phyloP scores from a whole-genome alignment of 2,113 vertebrate species.

The Microtus montanus region DNA sequence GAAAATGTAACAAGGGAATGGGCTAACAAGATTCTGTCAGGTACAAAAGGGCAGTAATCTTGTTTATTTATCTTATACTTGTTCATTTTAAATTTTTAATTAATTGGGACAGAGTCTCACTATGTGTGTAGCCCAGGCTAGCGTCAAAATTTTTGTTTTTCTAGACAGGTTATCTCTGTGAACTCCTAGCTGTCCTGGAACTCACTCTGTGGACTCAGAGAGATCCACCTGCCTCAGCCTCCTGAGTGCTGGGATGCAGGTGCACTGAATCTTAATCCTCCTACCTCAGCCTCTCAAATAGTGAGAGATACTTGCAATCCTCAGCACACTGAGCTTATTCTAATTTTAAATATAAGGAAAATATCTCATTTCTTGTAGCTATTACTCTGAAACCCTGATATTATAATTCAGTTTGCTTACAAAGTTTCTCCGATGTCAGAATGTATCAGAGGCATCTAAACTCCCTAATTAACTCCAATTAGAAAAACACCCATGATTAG shows the following conservation, averaged over 20 bases:
- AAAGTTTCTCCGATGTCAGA: neutral
- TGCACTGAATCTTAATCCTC: neutral
- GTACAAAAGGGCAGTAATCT: neutral
- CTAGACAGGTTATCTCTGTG: neutral
- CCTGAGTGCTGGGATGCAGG: neutral
- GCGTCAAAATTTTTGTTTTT: neutral
- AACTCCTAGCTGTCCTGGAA: neutral
- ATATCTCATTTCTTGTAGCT: neutral
- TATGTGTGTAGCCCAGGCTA: neutral
- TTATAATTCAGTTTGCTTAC: neutral
- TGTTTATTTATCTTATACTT: neutral
- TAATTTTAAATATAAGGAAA: neutral
- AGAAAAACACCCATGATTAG: conserved; percentile 51
- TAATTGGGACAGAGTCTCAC: no score
- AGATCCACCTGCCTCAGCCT: neutral
- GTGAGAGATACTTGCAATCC: neutral
- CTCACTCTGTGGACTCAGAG: neutral
- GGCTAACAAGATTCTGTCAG: neutral
- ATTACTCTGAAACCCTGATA: conserved; percentile 11
- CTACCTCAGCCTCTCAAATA: neutral
- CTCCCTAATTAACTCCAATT: conserved; percentile 48
- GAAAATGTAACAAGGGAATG: conserved; percentile 13
- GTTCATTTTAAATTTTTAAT: neutral
- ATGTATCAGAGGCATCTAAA: neutral
- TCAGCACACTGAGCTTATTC: neutral